These are phyloP conservation scores for Clarias batrachus DNA, from an alignment of 2,113 vertebrate species.

Conservation along the genomic window DNA sequence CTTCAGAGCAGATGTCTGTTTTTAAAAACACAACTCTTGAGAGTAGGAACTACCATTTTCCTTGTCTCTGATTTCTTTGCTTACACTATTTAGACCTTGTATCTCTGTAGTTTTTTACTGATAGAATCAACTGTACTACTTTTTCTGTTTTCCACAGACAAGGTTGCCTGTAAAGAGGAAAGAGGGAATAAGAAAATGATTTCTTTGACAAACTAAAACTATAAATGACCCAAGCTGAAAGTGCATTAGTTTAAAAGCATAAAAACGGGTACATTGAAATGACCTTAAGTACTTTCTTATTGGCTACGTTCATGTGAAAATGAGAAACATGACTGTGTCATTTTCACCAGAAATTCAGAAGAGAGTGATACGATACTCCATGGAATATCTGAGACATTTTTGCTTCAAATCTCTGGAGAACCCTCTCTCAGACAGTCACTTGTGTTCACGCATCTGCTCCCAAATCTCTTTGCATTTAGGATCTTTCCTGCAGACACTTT, in stretches of 20 bases:
- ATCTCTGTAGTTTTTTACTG: not conserved
- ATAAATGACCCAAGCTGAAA: not conserved
- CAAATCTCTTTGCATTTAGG: not conserved
- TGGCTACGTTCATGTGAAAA: not conserved
- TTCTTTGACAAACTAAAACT: not conserved
- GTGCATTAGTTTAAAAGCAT: not conserved
- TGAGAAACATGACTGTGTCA: not conserved
- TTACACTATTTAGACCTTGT: not conserved
- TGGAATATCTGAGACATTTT: not conserved
- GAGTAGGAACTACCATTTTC: not conserved
- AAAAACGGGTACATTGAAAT: not conserved
- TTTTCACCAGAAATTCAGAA: not conserved
- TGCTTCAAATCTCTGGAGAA: not conserved
- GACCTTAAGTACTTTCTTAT: not conserved
- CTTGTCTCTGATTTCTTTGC: not conserved
- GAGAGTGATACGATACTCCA: not conserved
- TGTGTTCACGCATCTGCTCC: not conserved
- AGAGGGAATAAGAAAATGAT: not conserved
- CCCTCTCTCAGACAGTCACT: not conserved
- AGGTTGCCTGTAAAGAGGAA: not conserved
- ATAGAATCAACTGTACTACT: not conserved
- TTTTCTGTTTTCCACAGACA: not conserved
- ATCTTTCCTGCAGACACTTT: not conserved
- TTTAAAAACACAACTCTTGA: not conserved
- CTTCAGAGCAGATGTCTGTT: constrained; percentile 11